A percentile compares a stretch with the other conserved stretches of the same genome.
Evolutionary conservation across 2,888 invertebrate genomes (phyloP).

Genomic region (Danaus chrysippus): DNA sequence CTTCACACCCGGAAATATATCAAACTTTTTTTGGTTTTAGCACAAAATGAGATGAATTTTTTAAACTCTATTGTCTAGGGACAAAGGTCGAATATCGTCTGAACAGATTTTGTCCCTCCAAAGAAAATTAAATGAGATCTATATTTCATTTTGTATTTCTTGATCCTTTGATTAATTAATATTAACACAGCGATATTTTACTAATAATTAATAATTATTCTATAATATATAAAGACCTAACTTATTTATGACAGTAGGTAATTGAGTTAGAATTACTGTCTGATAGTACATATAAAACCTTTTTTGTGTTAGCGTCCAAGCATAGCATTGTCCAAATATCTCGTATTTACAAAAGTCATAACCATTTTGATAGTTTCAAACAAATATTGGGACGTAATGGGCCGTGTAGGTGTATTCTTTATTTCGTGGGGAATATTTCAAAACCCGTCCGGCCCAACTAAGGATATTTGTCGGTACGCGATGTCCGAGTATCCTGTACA

Average conservation of each 20-base stretch:
- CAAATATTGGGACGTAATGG: slow-evolving; percentile 27
- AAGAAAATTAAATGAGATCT: slow-evolving; percentile 35
- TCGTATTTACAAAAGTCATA: slow-evolving; percentile 4
- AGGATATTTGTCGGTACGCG: slow-evolving; percentile 55
- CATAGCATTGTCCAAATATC: not conserved
- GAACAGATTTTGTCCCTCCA: slow-evolving; percentile 31
- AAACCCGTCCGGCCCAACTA: slow-evolving; percentile 46
- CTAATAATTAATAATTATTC: too few relatives aligned
- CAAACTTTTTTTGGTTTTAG: slow-evolving; percentile 44
- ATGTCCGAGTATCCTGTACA: slow-evolving; percentile 66
- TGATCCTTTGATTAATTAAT: slow-evolving; percentile 29
- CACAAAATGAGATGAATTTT: slow-evolving; percentile 13
- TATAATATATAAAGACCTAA: too few relatives aligned
- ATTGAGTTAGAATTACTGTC: too few relatives aligned
- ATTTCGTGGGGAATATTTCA: slow-evolving; percentile 42
- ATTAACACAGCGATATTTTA: slow-evolving; percentile 6
- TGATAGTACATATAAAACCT: too few relatives aligned
- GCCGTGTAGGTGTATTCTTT: slow-evolving; percentile 30
- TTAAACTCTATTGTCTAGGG: slow-evolving; percentile 20
- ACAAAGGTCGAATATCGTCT: slow-evolving; percentile 24
- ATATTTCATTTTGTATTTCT: slow-evolving; percentile 29
- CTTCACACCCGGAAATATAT: slow-evolving; percentile 73
- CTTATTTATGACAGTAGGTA: too few relatives aligned
- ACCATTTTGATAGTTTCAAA: not conserved
- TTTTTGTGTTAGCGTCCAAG: too few relatives aligned